A percentile compares a stretch with the other conserved stretches of the same genome.
phyloP scores from a whole-genome alignment of 2,888 invertebrate genomes.

The Limnephilus auricula region DNA sequence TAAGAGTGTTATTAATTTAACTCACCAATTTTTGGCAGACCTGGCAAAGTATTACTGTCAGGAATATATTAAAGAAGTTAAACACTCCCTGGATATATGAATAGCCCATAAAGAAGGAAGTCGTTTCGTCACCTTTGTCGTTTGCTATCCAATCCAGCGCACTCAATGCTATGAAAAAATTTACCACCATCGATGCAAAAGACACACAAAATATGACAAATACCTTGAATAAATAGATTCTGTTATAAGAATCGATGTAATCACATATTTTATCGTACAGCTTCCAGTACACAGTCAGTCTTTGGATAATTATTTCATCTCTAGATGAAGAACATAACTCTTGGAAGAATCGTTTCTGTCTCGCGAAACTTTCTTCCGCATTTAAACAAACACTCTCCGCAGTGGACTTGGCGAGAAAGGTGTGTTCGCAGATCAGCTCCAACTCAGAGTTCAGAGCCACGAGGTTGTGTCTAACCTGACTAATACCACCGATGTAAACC shows the following conservation, averaged over 20 bases:
- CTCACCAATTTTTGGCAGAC: background rate
- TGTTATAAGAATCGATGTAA: background rate
- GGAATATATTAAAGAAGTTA: background rate
- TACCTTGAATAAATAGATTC: background rate
- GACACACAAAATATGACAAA: background rate
- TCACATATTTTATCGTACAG: background rate
- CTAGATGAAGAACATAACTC: background rate
- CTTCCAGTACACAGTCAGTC: constrained; percentile 19
- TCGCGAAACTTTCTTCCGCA: too few relatives aligned
- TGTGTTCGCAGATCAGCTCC: background rate
- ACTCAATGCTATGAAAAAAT: background rate
- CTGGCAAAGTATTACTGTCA: background rate
- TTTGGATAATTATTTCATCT: background rate
- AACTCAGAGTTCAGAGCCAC: background rate
- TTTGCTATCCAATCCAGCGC: background rate
- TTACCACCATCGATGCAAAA: background rate
- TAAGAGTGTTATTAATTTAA: too few relatives aligned
- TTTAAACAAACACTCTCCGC: background rate
- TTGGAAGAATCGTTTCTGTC: background rate
- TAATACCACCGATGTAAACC: background rate
- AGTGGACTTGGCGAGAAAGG: background rate
- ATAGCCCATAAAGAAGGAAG: constrained; percentile 5
- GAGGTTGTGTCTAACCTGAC: background rate
- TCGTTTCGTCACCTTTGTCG: background rate
- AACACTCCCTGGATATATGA: background rate